Base-by-base conservation (phyloP, 2,113 vertebrate species). In the Macroglossus sobrinus region DNA sequence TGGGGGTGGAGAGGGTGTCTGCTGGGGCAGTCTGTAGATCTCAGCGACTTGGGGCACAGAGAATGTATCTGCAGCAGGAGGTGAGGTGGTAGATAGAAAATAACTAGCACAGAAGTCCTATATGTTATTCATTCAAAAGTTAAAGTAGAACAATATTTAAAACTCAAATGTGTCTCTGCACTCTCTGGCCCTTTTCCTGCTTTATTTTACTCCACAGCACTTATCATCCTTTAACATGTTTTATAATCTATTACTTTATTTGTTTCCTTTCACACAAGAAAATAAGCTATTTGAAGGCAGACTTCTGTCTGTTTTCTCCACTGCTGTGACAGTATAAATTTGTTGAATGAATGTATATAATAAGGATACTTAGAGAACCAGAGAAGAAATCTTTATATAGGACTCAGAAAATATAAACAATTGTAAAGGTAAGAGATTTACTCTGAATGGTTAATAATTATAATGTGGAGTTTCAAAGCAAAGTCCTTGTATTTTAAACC, bases 351-450 rank as follows among this genome's bases (percentile, higher is more conserved):
- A 43, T 45, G 28, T 69, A 1, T 80, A 15, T n/a, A 63, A 75
- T 94, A 55, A 89, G 22, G 24, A 14, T 90, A 43, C 4, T 14
- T 80, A 38, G 53, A 22, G 21, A 92, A 61, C 16, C 16, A 50
- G 28, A 68, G 43, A 68, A 81, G 15, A 75, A 89, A 81, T 81
- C 9, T 69, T 94, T 6, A 57, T 61, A 66, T 9, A 63, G 26
- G 26, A 79, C 47, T 84, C 66, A n/a, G n/a, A 93, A 93, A 79
- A 68, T 38, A 75, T 24, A 72, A 79, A 68, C 57, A 84, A 84
- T 22, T 35, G 38, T 66, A 53, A 78, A 89, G 33, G 7, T 47
- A 76, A 89, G 35, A 33, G 8, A 59, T 19, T 57, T n/a, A 74
- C 50, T 93, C 47, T 76, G 26, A 64, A 82, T 47, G 16, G 38